Evolutionary conservation across 1,140 invertebrate species (phyloP), one percentile per base, ranked within the genome.

Genomic region (Listronotus bonariensis): DNA sequence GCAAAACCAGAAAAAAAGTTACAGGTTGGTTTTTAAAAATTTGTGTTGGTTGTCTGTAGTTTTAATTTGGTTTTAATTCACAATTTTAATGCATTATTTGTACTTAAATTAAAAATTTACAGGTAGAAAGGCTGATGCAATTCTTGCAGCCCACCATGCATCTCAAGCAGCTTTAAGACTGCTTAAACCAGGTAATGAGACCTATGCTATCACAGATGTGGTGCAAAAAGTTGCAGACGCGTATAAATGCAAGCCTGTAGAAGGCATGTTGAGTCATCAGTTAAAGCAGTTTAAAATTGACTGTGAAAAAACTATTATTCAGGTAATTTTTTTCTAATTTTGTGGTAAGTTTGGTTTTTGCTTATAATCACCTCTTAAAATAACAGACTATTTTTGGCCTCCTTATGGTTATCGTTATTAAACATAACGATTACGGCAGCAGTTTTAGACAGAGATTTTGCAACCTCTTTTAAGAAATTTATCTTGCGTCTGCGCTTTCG

Each of bases 191-290:
- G 95, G 91, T 52, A 92, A 91, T 82, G 93, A 71, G 66, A 78
- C 76, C 55, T 94, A 95, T 78, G 86, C 88, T 60, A 91, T 98
- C 58, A 99, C 97, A 53, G 91, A 95, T 75, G 89, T 89, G 42
- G 92, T 99, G 51, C 92, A 96, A 79, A 97, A 97, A 82, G 89
- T 97, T 64, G 91, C 93, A 66, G 90, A 94, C 72, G 86, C 89
- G 26, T 99, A 87, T 80, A 93, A 96, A 71, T 98, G 96, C 80
- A 99, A 98, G 81, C 96, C 97, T 18, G 90, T 99, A 58, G 97
- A 99, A 82, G 95, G 97, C 55, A 99, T 99, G 96, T 83, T 99
- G 26, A 99, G 96, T 71, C 96, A 99, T 80, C 95, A 99, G 77
- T 82, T 99, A 48, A 95, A 96, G 76, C 94, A 97, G 79, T 93